phyloP scores from a whole-genome alignment of 1,140 invertebrate species.

The Hyphantria cunea region DNA sequence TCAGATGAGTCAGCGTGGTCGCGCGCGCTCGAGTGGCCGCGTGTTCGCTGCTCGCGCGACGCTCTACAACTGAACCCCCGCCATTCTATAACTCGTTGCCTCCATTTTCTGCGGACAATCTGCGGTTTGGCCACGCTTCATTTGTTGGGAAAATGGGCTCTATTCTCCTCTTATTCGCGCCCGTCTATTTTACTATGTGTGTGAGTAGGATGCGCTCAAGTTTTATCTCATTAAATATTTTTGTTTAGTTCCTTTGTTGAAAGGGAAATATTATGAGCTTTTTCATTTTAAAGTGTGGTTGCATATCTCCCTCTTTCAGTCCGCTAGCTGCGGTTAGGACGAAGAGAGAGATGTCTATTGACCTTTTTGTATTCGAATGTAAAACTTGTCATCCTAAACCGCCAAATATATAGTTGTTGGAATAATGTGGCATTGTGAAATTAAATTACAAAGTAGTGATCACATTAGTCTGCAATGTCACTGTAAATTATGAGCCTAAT shows the following conservation, averaged over 20 bases:
- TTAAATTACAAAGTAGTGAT: slow-evolving; percentile 13
- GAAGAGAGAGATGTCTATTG: slow-evolving; percentile 43
- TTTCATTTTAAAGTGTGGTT: slow-evolving; percentile 63
- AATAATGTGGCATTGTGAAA: slow-evolving; percentile 4
- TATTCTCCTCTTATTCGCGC: slow-evolving; percentile 55
- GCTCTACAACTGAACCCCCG: slow-evolving; percentile 74
- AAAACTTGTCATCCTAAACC: not conserved
- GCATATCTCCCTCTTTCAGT: slow-evolving; percentile 55
- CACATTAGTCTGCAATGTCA: slow-evolving; percentile 17
- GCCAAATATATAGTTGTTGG: not conserved
- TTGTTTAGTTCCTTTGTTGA: slow-evolving; percentile 76
- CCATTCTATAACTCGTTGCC: slow-evolving; percentile 80
- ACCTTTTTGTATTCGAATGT: slow-evolving; percentile 5
- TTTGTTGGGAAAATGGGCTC: slow-evolving; percentile 75
- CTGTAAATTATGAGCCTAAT: slow-evolving; percentile 25
- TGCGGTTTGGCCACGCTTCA: slow-evolving; percentile 81
- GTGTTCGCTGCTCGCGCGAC: slow-evolving; percentile 63
- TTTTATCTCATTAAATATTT: slow-evolving; percentile 77
- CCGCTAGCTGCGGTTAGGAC: slow-evolving; percentile 40
- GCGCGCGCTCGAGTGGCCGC: slow-evolving; percentile 56
- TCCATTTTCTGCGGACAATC: slow-evolving; percentile 82
- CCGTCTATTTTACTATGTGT: slow-evolving; percentile 11
- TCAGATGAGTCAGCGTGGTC: slow-evolving; percentile 31
- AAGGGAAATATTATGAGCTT: slow-evolving; percentile 78
- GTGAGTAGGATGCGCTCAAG: slow-evolving; percentile 65